A percentile compares a stretch with the other conserved stretches of the same genome.
phyloP scores from a whole-genome alignment of 2,888 invertebrate genomes.

The Lucinisca nassula region DNA sequence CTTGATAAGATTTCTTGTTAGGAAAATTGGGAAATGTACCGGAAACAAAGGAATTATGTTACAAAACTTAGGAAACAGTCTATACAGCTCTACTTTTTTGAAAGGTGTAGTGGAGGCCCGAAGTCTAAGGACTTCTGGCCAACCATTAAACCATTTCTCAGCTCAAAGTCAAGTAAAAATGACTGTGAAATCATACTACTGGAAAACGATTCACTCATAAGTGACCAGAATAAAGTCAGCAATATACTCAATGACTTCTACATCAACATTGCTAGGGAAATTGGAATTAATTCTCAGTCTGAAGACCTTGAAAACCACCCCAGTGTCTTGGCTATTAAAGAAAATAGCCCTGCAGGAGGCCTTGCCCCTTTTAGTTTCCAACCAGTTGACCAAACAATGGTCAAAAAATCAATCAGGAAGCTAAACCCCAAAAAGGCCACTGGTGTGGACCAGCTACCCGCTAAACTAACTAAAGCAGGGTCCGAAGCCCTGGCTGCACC shows the following conservation, averaged over 20 bases:
- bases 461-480: not conserved
- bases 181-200: not conserved
- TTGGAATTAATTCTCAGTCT: not conserved
- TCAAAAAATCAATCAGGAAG: not conserved
- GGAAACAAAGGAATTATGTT: constrained; percentile 4
- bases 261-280: not conserved
- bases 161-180: not conserved
- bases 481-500: not conserved
- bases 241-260: not conserved
- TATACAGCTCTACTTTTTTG: not conserved
- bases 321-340: not conserved
- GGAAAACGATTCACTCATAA: not conserved
- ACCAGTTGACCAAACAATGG: not conserved
- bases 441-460: not conserved
- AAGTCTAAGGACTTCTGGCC: constrained; percentile 11
- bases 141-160: constrained; percentile 1
- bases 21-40: constrained; percentile 20
- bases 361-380: not conserved
- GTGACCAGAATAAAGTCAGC: not conserved
- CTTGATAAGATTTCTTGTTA: no score
- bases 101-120: not conserved
- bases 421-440: constrained; percentile 8
- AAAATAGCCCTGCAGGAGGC: not conserved
- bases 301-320: constrained; percentile 1
- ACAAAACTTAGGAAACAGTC: constrained; percentile 17